These are phyloP conservation scores for Pseudomyrmex cubaensis DNA, from an alignment of 1,140 invertebrate species.

Conservation along the genomic window DNA sequence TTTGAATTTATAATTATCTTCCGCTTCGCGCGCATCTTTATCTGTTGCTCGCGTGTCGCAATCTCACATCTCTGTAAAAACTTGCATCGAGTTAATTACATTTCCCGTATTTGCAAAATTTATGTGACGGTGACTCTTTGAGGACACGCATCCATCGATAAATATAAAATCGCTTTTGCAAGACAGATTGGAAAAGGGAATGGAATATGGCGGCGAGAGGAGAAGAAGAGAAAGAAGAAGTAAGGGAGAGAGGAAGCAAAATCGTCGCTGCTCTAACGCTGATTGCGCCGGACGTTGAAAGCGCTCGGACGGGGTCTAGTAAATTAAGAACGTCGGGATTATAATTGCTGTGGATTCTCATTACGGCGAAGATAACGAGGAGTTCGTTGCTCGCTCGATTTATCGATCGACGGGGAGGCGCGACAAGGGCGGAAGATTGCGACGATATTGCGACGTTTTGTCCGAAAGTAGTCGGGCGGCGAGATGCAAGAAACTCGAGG, in stretches of 20 bases:
- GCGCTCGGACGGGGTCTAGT: background rate
- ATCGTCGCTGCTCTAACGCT: background rate
- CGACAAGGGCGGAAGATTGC: background rate
- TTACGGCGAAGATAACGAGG: slow-evolving; percentile 2
- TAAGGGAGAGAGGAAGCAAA: background rate
- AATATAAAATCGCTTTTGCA: background rate
- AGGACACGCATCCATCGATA: background rate
- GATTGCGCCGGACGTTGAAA: slow-evolving; percentile 22
- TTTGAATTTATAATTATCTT: too few species aligned
- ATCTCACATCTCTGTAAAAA: background rate
- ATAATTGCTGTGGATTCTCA: slow-evolving; percentile 22
- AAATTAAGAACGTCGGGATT: slow-evolving; percentile 24
- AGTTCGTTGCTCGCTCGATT: background rate
- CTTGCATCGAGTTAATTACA: background rate
- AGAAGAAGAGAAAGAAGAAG: background rate
- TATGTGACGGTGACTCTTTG: too few species aligned
- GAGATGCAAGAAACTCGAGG: slow-evolving; percentile 25
- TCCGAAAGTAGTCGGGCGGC: background rate
- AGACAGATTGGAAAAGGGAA: slow-evolving; percentile 1
- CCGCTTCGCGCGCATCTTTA: too few species aligned
- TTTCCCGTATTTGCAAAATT: background rate
- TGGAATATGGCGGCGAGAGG: background rate
- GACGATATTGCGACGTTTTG: background rate
- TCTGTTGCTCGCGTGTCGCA: too few species aligned
- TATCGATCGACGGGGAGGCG: slow-evolving; percentile 5